These are phyloP conservation scores for Lycodopsis pacificus DNA, from an alignment of 2,797 vertebrate genomes.

Conservation along the genomic window DNA sequence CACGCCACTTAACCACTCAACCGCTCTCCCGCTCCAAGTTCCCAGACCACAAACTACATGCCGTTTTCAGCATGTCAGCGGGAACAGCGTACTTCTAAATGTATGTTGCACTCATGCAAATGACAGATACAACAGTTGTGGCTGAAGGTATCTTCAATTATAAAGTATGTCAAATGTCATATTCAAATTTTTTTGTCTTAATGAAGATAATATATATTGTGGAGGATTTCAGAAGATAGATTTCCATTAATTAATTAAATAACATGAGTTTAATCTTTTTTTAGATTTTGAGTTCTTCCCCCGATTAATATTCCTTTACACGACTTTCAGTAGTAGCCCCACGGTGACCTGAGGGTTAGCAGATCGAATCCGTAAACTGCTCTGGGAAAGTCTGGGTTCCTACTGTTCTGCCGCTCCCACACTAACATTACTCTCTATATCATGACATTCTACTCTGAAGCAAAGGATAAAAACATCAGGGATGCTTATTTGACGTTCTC, in stretches of 20 bases:
- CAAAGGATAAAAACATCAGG: constrained; percentile 19
- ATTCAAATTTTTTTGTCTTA: background rate
- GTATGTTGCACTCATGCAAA: constrained; percentile 16
- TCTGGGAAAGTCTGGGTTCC: constrained; percentile 43
- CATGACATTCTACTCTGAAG: constrained; percentile 31
- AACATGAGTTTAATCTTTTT: background rate
- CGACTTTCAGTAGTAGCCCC: background rate
- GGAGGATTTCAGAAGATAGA: background rate
- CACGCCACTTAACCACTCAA: constrained; percentile 43
- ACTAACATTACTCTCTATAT: constrained; percentile 31
- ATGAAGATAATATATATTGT: background rate
- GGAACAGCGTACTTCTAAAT: constrained; percentile 21
- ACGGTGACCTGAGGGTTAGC: constrained; percentile 9
- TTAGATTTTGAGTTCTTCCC: background rate
- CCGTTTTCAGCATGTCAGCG: constrained; percentile 15
- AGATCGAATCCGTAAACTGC: background rate
- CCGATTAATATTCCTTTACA: background rate
- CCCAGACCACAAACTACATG: constrained; percentile 21
- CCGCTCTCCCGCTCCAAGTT: constrained; percentile 22
- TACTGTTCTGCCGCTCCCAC: constrained; percentile 41
- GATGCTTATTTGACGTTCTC: constrained; percentile 60
- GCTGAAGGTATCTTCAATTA: background rate
- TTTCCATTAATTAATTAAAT: constrained; percentile 3
- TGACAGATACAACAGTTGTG: background rate
- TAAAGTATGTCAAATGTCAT: background rate